Evolutionary conservation across 1,140 invertebrate species (phyloP), one percentile per base, ranked within the genome.

Genomic region (Drosophila sturtevanti): DNA sequence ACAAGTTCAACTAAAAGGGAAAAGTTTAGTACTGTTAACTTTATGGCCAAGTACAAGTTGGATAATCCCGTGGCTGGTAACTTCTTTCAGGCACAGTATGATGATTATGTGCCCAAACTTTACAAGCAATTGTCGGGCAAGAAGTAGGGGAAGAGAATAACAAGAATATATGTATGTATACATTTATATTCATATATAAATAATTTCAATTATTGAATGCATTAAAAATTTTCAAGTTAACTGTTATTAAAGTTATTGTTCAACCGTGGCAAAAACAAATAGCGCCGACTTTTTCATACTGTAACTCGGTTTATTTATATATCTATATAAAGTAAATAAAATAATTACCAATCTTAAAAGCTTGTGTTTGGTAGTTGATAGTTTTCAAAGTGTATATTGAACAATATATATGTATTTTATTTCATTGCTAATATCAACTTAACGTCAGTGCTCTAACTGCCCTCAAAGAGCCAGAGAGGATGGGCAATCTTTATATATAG

Each of bases 61-160:
- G 96, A 96, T 7, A 92, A 48, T 48, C 41, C 41, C 2, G 41
- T 98, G 35, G 97, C 97, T 52, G 97, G 96, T 11, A 98, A 98
- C 81, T 96, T 98, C 85, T 99, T 95, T 82, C 95, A 96, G 91
- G 97, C 98, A 0, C 93, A 97, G 87, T 99, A 94, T 85, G 98
- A 99, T 91, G 96, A 97, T 84, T 98, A 98, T 86, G 97, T 98
- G 2, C 97, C 97, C 0, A 71, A 55, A 34, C 21, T 91, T n/a
- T 48, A 48, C 18, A 21, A 71, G 24, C 90, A 91, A 41, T 56
- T 91, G 41, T 18, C 41, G 2, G 41, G 41, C 41, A 48, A 48
- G 10, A 48, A 48, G 41, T 48, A 48, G 41, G 10, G 41, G 9
- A 18, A 48, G 16, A 48, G 3, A 11, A 21, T 10, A 2, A 2